A percentile compares a stretch with the other conserved stretches of the same genome.
phyloP scores from a whole-genome alignment of 2,113 vertebrate genomes.

The Xyrauchen texanus region DNA sequence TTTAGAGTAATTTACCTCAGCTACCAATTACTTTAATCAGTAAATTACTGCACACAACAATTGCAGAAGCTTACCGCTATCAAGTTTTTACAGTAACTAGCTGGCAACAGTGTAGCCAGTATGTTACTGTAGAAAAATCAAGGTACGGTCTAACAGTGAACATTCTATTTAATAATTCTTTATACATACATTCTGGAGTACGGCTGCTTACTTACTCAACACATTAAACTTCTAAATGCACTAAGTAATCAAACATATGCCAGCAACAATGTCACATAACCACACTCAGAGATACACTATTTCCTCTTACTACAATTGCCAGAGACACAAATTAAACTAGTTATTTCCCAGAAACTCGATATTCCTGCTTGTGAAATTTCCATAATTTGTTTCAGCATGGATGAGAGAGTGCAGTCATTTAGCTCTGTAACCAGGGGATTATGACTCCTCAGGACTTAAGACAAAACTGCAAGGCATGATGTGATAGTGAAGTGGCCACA shows the following conservation, averaged over 20 bases:
- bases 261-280: not conserved
- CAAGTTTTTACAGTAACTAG: no score
- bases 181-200: not conserved
- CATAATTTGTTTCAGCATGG: constrained; percentile 43
- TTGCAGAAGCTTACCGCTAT: no score
- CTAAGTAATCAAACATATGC: not conserved
- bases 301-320: constrained; percentile 10
- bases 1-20: no score
- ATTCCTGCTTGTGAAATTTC: constrained; percentile 31
- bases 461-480: constrained; percentile 18
- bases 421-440: constrained; percentile 32
- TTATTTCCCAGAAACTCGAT: not conserved
- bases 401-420: constrained; percentile 40
- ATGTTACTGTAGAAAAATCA: no score
- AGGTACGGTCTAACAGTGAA: no score
- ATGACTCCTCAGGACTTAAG: constrained; percentile 27
- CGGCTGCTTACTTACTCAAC: not conserved
- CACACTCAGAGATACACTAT: constrained; percentile 12
- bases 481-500: constrained; percentile 33
- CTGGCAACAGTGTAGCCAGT: no score
- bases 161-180: no score
- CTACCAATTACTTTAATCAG: no score
- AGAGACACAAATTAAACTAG: constrained; percentile 24
- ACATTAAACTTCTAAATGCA: not conserved
- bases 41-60: no score